Evolutionary conservation across 2,888 invertebrate genomes (phyloP), one percentile per base, ranked within the genome.

Genomic region (Dexiosoma caninum): DNA sequence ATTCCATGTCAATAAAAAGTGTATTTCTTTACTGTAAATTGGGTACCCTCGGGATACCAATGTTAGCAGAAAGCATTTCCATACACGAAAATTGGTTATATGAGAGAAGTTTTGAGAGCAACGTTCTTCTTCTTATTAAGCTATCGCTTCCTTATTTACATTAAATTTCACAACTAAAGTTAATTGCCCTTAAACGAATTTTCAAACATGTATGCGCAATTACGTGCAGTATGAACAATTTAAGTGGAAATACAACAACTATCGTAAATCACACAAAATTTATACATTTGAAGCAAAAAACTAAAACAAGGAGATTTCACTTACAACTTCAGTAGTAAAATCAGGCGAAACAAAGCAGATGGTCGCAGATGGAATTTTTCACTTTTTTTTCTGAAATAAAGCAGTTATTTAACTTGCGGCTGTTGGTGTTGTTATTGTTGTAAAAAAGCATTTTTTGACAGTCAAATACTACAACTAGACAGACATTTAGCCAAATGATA

Each of bases 261-360:
- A n/a, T n/a, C n/a, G n/a, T n/a, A 72, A 66, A 72, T 42, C 59
- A 60, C 59, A 59, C 6, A 40, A 19, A 71, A 4, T 57, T 49
- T 12, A 55, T 55, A 46, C 51, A 37, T 51, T 53, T 57, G 40
- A n/a, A 21, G 23, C 14, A 27, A 44, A 42, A 23, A 62, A 60
- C n/a, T n/a, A n/a, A n/a, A 23, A 49, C 40, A 42, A 44, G 23
- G 44, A 72, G 78, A 78, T 78, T 78, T 78, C 78, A 78, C 78
- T 78, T 55, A 70, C 37, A 66, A 59, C 57, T 59, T 78, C 42
- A 53, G 51, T 35, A 64, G 59, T 64, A 77, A 77, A 57, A 70
- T 44, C 67, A 64, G 40, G 57, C 37, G 35, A 78, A 67, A 64
- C 40, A 64, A 79, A 79, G 74, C 79, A 79, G 79, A 79, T 79